A percentile compares a stretch with the other conserved stretches of the same genome.
Evolutionary conservation across 2,113 vertebrate genomes (phyloP).

Genomic region (Ondatra zibethicus): DNA sequence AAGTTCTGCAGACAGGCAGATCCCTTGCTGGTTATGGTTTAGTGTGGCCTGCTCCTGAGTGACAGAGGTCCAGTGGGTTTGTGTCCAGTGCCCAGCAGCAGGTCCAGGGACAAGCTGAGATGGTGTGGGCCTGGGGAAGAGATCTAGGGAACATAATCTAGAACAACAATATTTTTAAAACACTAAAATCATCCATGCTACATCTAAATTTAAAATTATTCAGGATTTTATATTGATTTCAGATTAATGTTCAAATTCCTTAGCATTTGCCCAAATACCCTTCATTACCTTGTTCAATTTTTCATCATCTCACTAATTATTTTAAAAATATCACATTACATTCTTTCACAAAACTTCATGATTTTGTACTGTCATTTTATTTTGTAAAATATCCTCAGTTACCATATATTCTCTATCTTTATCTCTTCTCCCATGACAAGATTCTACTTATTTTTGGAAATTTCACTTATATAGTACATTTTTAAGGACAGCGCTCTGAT

Average conservation of each 20-base stretch:
- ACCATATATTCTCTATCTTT: neutral
- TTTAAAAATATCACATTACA: neutral
- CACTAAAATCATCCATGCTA: neutral
- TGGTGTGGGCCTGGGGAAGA: too few species aligned
- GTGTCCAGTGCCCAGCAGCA: too few species aligned
- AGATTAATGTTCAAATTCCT: neutral
- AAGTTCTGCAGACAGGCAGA: too few species aligned
- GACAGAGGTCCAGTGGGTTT: too few species aligned
- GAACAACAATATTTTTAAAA: neutral
- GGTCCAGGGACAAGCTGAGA: too few species aligned
- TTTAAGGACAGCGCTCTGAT: neutral
- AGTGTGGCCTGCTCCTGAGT: too few species aligned
- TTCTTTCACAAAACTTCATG: neutral
- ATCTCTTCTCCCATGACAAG: neutral
- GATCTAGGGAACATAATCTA: too few species aligned
- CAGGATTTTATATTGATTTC: neutral
- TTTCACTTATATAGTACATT: neutral
- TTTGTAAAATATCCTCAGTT: neutral
- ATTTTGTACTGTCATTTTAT: neutral
- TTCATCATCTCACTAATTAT: neutral
- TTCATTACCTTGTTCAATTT: neutral
- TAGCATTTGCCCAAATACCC: neutral
- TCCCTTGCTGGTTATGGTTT: too few species aligned
- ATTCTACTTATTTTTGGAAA: neutral
- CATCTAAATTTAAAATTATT: neutral